phyloP scores from a whole-genome alignment of 2,113 vertebrate genomes.

The Hypocryptadius cinnamomeus region DNA sequence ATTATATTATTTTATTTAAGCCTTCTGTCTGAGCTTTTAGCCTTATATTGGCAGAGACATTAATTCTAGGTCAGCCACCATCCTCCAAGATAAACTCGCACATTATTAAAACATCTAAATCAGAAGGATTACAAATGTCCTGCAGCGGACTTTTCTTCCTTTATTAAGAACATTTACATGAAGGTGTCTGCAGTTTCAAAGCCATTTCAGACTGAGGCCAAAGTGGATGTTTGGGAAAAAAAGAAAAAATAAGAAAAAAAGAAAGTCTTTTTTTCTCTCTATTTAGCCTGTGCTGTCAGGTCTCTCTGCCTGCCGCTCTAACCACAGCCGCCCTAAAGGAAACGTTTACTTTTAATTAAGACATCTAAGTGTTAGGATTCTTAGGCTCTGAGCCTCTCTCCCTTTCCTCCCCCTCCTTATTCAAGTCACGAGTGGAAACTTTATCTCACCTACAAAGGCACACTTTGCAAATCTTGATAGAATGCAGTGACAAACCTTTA shows the following conservation, averaged over 20 bases:
- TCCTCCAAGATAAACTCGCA: constrained; percentile 41
- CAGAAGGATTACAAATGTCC: constrained; percentile 45
- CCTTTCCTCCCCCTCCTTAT: not conserved
- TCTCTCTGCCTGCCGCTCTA: constrained; percentile 6
- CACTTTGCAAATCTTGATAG: not conserved
- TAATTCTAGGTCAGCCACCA: constrained; percentile 42
- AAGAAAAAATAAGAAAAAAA: not conserved
- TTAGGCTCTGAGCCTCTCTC: not conserved
- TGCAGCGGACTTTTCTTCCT: not conserved
- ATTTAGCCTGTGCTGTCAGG: not conserved
- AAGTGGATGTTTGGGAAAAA: not conserved
- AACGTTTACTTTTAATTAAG: constrained; percentile 43
- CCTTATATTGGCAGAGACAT: not conserved
- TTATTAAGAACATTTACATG: constrained; percentile 48
- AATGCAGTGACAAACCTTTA: not conserved
- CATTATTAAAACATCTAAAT: constrained; percentile 59
- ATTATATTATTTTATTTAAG: not conserved
- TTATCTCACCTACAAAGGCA: not conserved
- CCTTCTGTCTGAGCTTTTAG: constrained; percentile 14
- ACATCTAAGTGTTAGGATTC: not conserved
- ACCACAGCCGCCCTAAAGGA: constrained; percentile 10
- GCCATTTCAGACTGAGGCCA: not conserved
- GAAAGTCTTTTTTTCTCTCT: not conserved
- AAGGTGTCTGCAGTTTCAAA: constrained; percentile 44
- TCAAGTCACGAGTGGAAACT: not conserved